Percentiles rank a stretch among this genome's conserved stretches.
Evolutionary conservation across 2,888 invertebrate species (phyloP).

Genomic region (Plutella xylostella): DNA sequence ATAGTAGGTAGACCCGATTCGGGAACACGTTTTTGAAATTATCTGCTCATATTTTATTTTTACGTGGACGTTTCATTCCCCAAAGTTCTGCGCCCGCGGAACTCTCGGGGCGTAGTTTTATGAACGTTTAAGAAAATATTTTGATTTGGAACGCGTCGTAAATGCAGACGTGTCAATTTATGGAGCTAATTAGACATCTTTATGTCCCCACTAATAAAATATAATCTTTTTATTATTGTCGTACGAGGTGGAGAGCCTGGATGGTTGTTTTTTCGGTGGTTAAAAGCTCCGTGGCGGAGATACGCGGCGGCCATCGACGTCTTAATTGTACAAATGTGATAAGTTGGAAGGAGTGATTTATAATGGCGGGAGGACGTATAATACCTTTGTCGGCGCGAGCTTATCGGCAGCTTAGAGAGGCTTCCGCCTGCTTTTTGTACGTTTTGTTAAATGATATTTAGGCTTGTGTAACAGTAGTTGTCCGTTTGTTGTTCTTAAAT

Average conservation of each 20-base stretch:
- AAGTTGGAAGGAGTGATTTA: conserved; percentile 56
- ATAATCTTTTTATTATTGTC: conserved; percentile 6
- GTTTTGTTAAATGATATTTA: conserved; percentile 10
- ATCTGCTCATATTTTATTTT: not conserved
- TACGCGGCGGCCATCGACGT: conserved; percentile 28
- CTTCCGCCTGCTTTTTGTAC: conserved; percentile 45
- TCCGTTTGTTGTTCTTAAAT: not conserved
- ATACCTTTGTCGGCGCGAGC: conserved; percentile 57
- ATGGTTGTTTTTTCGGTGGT: conserved; percentile 5
- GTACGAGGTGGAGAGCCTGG: not conserved
- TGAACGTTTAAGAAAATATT: too few relatives aligned
- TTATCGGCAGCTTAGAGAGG: conserved; percentile 44
- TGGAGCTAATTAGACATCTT: conserved; percentile 4
- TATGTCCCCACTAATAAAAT: conserved; percentile 3
- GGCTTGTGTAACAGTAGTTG: not conserved
- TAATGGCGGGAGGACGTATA: conserved; percentile 52
- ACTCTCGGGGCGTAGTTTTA: too few relatives aligned
- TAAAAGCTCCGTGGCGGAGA: conserved; percentile 5
- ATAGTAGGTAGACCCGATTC: conserved; percentile 27
- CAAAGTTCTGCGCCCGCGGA: not conserved
- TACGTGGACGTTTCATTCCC: not conserved
- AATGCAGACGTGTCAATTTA: conserved; percentile 3
- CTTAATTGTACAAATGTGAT: conserved; percentile 59
- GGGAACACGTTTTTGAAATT: conserved; percentile 5
- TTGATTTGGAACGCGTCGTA: not conserved